phyloP scores from a whole-genome alignment of 2,888 invertebrate species.

The Trissoscelio sp. region DNA sequence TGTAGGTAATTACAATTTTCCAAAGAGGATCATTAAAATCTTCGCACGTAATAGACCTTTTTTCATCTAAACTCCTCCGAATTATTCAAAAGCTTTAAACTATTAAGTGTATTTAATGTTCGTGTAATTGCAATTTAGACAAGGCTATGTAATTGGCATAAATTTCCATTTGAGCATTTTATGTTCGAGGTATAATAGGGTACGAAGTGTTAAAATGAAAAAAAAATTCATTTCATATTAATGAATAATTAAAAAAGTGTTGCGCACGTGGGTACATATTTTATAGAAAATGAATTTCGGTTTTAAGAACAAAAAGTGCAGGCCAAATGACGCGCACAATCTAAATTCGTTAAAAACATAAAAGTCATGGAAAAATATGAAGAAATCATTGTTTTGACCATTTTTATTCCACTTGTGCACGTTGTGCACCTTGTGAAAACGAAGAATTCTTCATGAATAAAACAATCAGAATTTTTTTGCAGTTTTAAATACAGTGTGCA shows the following conservation, averaged over 20 bases:
- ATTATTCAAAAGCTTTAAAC: neutral
- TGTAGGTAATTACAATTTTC: too few relatives aligned
- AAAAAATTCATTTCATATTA: constrained; percentile 16
- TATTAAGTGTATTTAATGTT: constrained; percentile 1
- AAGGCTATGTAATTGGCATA: constrained; percentile 6
- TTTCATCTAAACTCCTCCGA: neutral
- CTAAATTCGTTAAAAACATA: neutral
- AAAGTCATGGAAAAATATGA: neutral
- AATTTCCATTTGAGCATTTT: neutral
- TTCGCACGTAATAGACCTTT: neutral
- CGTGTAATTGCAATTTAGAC: constrained; percentile 5
- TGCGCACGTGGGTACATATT: neutral
- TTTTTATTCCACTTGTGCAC: constrained; percentile 29
- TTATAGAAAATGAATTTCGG: neutral
- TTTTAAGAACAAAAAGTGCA: neutral
- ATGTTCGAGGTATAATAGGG: neutral
- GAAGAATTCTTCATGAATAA: constrained; percentile 30
- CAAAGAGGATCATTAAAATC: too few relatives aligned
- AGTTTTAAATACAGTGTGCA: constrained; percentile 27
- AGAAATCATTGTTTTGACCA: constrained; percentile 11
- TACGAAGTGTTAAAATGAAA: neutral
- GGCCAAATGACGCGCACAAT: neutral
- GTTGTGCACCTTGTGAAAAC: constrained; percentile 22
- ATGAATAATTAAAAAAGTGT: neutral
- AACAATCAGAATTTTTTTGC: constrained; percentile 28